phyloP scores from a whole-genome alignment of 2,888 invertebrate genomes.

The Eueremaeus valkanovi region DNA sequence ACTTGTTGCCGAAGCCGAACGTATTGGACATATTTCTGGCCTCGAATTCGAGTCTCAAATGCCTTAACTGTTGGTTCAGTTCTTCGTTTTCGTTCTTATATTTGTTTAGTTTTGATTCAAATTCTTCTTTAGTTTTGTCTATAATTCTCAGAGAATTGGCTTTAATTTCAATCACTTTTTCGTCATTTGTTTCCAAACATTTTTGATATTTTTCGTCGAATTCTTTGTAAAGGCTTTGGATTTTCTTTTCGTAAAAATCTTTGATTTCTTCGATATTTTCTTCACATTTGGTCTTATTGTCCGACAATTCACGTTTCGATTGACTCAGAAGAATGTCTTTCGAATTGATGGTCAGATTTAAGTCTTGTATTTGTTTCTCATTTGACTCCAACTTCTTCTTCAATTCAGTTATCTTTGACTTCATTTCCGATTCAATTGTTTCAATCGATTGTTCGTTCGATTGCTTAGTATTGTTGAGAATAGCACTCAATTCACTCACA shows the following conservation, averaged over 20 bases:
- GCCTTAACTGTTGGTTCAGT: neutral
- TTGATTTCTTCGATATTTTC: conserved; percentile 6
- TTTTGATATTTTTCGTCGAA: neutral
- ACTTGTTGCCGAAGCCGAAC: neutral
- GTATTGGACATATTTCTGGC: conserved; percentile 2
- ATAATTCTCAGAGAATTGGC: conserved; percentile 16
- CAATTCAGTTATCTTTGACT: neutral
- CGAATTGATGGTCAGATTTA: neutral
- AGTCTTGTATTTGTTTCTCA: neutral
- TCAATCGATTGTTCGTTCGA: neutral
- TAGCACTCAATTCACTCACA: neutral
- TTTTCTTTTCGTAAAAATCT: neutral
- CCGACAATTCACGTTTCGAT: neutral
- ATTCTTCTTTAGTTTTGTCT: conserved; percentile 23
- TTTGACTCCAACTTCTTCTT: neutral
- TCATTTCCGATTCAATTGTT: neutral
- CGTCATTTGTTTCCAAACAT: neutral
- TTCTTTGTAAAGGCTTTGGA: neutral
- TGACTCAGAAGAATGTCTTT: conserved; percentile 11
- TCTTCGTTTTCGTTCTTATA: neutral
- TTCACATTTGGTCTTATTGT: neutral
- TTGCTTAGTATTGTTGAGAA: neutral
- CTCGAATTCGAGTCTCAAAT: conserved; percentile 15
- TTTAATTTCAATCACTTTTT: conserved; percentile 6
- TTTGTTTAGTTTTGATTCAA: neutral